phyloP scores from a whole-genome alignment of 2,797 vertebrate species.

The Scomberomorus guttatus region DNA sequence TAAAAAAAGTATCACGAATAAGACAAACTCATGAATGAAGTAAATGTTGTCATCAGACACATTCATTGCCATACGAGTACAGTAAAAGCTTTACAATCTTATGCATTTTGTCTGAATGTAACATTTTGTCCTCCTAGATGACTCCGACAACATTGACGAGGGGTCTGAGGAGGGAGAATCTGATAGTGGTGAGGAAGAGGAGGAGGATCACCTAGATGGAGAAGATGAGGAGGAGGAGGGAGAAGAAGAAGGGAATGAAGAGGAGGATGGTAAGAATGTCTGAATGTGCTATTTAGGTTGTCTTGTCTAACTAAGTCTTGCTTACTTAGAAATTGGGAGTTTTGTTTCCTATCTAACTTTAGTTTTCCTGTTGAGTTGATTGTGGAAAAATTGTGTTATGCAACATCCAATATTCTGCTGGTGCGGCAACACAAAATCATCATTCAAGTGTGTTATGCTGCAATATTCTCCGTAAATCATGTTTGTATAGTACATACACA shows the following conservation, averaged over 20 bases:
- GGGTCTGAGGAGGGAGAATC: conserved; percentile 87
- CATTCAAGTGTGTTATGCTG: background rate
- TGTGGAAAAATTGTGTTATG: background rate
- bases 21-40: background rate
- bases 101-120: background rate
- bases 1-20: background rate
- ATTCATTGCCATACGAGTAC: background rate
- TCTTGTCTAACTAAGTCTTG: no score
- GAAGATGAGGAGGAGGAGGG: conserved; percentile 82
- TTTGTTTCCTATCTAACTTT: background rate
- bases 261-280: conserved; percentile 78
- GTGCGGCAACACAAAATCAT: background rate
- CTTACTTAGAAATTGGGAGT: background rate
- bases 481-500: background rate
- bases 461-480: background rate
- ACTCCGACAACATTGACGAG: conserved; percentile 83
- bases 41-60: no score
- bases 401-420: background rate
- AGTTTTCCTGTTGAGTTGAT: background rate
- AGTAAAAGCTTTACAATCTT: background rate
- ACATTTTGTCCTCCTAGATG: conserved; percentile 74
- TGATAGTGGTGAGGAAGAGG: conserved; percentile 80
- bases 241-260: conserved; percentile 84
- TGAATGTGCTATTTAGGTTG: background rate
- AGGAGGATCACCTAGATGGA: conserved; percentile 73